Conservation (phyloP, 2,113 vertebrate species). For the Elaphurus davidianus region DNA sequence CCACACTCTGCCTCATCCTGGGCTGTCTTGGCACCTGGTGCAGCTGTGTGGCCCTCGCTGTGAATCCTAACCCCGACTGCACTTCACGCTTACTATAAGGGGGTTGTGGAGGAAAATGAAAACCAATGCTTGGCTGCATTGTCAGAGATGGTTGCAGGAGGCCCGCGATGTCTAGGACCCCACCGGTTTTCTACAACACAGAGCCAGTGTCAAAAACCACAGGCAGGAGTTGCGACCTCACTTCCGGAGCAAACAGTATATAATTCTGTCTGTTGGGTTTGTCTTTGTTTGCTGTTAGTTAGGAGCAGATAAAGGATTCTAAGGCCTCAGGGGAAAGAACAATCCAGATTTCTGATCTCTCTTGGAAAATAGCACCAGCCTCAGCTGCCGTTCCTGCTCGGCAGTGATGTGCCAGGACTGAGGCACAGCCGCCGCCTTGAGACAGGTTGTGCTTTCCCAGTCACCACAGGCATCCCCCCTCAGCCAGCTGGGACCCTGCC, state of each 20-base stretch:
- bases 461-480: rapidly evolving
- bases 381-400: neutral
- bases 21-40: neutral
- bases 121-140: neutral
- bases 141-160: neutral
- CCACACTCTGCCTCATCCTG: neutral
- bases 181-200: neutral
- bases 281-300: neutral
- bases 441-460: neutral
- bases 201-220: neutral
- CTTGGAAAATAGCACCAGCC: neutral
- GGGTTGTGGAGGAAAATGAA: neutral
- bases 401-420: neutral
- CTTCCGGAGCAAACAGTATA: neutral
- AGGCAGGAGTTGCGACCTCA: neutral
- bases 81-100: neutral
- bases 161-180: neutral
- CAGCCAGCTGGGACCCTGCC: neutral
- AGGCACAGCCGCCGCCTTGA: neutral
- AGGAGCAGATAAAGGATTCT: neutral
- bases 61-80: neutral
- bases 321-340: neutral
- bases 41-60: neutral
- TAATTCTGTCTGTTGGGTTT: neutral
- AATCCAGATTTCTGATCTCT: neutral